Evolutionary conservation across 2,888 invertebrate species (phyloP).

Genomic region (Macaria liturata): DNA sequence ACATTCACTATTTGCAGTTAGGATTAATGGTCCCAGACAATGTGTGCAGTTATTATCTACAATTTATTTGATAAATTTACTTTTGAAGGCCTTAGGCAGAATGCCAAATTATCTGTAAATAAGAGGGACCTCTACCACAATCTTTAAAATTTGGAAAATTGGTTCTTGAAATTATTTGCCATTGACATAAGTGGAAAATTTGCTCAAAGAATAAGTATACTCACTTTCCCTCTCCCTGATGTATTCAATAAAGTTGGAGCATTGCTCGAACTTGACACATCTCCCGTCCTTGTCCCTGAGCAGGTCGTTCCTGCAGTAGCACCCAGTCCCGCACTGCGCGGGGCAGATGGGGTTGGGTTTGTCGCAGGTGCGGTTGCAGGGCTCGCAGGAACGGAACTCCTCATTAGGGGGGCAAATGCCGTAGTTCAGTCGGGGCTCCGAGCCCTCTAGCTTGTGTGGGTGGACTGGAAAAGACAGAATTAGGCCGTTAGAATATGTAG

Average conservation of each 20-base stretch:
- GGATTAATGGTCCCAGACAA: neutral
- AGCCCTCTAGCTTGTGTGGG: slow-evolving; percentile 46
- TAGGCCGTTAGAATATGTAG: too few species aligned
- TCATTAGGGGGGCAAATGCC: slow-evolving; percentile 54
- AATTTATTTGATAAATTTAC: too few species aligned
- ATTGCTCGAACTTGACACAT: slow-evolving; percentile 51
- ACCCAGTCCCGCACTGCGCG: slow-evolving; percentile 61
- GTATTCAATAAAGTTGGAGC: slow-evolving; percentile 41
- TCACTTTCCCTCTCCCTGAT: slow-evolving; percentile 27
- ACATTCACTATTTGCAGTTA: slow-evolving; percentile 3
- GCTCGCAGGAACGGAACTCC: slow-evolving; percentile 63
- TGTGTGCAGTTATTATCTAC: too few species aligned
- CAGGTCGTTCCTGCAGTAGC: slow-evolving; percentile 59
- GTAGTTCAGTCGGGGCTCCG: slow-evolving; percentile 52
- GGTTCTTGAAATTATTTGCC: too few species aligned
- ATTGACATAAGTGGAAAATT: too few species aligned
- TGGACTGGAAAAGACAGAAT: slow-evolving; percentile 33
- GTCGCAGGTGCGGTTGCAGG: slow-evolving; percentile 58
- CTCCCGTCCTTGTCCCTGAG: slow-evolving; percentile 51
- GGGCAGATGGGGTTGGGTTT: slow-evolving; percentile 63
- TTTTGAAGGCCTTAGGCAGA: too few species aligned
- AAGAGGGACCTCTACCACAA: too few species aligned
- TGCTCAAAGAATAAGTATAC: slow-evolving; percentile 1
- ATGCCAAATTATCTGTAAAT: too few species aligned
- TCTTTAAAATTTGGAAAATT: too few species aligned